Evolutionary conservation across 1,140 invertebrate genomes (phyloP).

Genomic region (Leptonema lineaticorne): DNA sequence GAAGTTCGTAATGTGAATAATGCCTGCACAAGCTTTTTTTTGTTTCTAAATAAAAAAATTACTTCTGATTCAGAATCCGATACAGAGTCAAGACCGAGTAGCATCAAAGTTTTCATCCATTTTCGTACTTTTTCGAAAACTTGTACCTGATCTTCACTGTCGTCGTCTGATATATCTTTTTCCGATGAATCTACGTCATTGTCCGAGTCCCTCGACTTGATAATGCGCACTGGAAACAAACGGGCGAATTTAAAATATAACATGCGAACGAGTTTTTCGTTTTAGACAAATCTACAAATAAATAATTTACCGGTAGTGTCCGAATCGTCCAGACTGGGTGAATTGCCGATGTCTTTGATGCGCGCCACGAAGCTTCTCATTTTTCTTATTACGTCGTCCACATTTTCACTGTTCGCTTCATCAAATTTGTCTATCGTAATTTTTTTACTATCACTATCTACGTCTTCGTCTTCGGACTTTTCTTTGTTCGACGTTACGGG

Average conservation of each 20-base stretch:
- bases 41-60: too few relatives aligned
- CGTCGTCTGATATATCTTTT: slow-evolving; percentile 7
- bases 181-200: neutral
- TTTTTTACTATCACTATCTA: slow-evolving; percentile 14
- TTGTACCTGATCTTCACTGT: slow-evolving; percentile 22
- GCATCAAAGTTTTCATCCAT: slow-evolving; percentile 40
- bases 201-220: slow-evolving; percentile 26
- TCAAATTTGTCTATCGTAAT: neutral
- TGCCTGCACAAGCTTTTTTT: too few relatives aligned
- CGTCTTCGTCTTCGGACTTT: slow-evolving; percentile 5
- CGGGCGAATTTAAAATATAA: neutral
- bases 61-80: slow-evolving; percentile 31
- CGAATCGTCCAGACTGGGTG: neutral
- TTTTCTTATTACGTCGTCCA: neutral
- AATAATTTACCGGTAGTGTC: neutral
- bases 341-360: neutral
- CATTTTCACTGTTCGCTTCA: neutral
- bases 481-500: slow-evolving; percentile 10
- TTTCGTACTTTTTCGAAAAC: slow-evolving; percentile 35
- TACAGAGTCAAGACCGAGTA: slow-evolving; percentile 31
- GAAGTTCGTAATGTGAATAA: too few relatives aligned
- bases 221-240: slow-evolving; percentile 10
- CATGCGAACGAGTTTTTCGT: neutral
- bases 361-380: neutral
- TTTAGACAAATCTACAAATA: neutral